phyloP scores from a whole-genome alignment of 2,888 invertebrate species.

The Agrotis clavis region DNA sequence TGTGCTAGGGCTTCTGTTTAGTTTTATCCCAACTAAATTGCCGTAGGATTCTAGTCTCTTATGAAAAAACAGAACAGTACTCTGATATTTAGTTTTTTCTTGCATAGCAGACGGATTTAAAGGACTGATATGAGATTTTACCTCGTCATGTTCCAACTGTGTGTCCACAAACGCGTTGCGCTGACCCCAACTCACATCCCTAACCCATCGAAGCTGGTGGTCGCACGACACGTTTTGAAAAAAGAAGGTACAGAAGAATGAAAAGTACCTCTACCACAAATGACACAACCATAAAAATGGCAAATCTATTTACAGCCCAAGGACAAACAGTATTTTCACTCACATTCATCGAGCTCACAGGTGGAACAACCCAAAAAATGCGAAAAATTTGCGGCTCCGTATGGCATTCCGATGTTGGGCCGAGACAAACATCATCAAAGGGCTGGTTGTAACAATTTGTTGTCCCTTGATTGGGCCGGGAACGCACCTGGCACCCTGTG shows the following conservation, averaged over 20 bases:
- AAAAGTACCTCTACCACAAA: background rate
- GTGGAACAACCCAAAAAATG: constrained; percentile 45
- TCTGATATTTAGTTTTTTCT: too few species aligned
- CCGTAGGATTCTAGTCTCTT: too few species aligned
- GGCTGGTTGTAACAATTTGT: constrained; percentile 83
- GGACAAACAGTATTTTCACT: constrained; percentile 1
- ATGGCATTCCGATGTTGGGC: constrained; percentile 69
- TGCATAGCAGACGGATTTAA: too few species aligned
- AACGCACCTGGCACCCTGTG: constrained; percentile 84
- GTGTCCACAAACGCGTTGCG: too few species aligned
- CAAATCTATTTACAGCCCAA: constrained; percentile 19
- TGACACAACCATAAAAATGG: constrained; percentile 2
- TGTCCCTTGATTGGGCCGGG: constrained; percentile 85
- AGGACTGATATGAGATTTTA: too few species aligned
- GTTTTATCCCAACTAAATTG: too few species aligned
- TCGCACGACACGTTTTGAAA: background rate
- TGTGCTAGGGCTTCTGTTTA: too few species aligned
- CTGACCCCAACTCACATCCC: too few species aligned
- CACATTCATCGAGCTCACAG: background rate
- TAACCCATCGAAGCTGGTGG: too few species aligned
- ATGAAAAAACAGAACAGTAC: too few species aligned
- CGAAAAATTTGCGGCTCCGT: constrained; percentile 39
- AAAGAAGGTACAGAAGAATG: background rate
- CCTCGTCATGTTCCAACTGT: too few species aligned
- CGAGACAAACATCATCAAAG: constrained; percentile 85